Evolutionary conservation across 1,140 invertebrate species (phyloP).

Genomic region (Bombus superbus): DNA sequence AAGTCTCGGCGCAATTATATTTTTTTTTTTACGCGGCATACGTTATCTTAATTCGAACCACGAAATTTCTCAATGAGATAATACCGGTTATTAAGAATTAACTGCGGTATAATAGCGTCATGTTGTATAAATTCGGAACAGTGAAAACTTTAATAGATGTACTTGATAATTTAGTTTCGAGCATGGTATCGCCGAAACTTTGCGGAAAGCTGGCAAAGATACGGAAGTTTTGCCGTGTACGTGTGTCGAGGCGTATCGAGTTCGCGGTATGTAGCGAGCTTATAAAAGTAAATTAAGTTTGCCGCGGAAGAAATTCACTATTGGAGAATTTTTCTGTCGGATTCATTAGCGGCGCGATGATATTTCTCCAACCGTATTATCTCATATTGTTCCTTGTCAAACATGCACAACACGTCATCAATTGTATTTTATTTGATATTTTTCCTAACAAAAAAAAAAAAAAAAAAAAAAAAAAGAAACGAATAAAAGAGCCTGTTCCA

Average conservation of each 20-base stretch:
- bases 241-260: slow-evolving; percentile 2
- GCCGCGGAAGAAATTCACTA: neutral
- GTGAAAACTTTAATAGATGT: slow-evolving; percentile 25
- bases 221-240: slow-evolving; percentile 19
- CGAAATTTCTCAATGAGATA: neutral
- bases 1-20: too few relatives aligned
- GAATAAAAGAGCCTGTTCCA: too few relatives aligned
- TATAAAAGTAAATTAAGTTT: slow-evolving; percentile 48
- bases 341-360: neutral
- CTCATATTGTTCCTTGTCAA: too few relatives aligned
- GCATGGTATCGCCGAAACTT: slow-evolving; percentile 39
- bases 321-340: neutral
- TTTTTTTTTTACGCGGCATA: neutral
- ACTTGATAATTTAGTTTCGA: slow-evolving; percentile 41
- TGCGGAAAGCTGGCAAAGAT: slow-evolving; percentile 34
- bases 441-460: too few relatives aligned
- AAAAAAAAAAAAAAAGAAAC: too few relatives aligned
- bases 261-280: slow-evolving; percentile 19
- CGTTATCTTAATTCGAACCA: neutral
- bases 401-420: too few relatives aligned
- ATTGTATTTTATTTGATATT: too few relatives aligned
- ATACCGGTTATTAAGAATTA: neutral
- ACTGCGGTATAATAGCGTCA: slow-evolving; percentile 11
- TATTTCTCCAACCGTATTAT: neutral
- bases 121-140: slow-evolving; percentile 22